Base-by-base conservation (phyloP, 2,113 vertebrate genomes). In the Montifringilla adamsi region DNA sequence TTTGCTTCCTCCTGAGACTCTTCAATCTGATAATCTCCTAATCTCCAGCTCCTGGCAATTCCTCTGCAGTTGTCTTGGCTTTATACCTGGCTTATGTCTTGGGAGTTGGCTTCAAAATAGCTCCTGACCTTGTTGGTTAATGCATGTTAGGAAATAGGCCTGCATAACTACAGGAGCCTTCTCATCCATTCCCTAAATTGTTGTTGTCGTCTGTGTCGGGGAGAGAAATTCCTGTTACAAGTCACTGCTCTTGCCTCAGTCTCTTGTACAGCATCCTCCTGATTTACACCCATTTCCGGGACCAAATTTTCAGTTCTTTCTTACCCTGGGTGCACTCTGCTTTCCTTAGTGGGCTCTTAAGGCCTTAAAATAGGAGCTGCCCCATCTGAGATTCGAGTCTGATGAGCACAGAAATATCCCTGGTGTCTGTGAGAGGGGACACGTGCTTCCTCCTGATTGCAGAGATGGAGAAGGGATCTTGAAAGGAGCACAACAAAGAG, bases 21-120 rank as follows among this genome's bases (percentile, higher is more conserved):
- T 91, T 84, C 92, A 94, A 94, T 93, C 94, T 88, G 91, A 88
- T 96, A 95, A 97, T 95, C 94, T 95, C 67, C 88, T 97, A 96
- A 96, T 96, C 93, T 83, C 69, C 63, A 70, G 72, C 41, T 86
- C 92, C 89, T 46, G 64, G 80, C 60, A 47, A 52, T 86, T 90
- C 93, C 31, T 85, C 84, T 70, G 64, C 59, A 16, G 62, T 89
- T 83, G 69, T 62, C 62, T 93, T 93, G 77, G 89, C 87, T 85
- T 95, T 90, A 82, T 66, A 96, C 95, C 90, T 96, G 94, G 73
- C 6, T 96, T 95, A 94, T 5, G 46, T 81, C 78, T 47, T 64
- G 66, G 89, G 76, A 79, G 93, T 8, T 43, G 86, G 37, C 72
- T 90, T 90, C 77, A 82, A 89, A 97, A 83, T 67, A 96, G 84